phyloP scores from a whole-genome alignment of 2,113 vertebrate species.

The Corythaeola cristata region DNA sequence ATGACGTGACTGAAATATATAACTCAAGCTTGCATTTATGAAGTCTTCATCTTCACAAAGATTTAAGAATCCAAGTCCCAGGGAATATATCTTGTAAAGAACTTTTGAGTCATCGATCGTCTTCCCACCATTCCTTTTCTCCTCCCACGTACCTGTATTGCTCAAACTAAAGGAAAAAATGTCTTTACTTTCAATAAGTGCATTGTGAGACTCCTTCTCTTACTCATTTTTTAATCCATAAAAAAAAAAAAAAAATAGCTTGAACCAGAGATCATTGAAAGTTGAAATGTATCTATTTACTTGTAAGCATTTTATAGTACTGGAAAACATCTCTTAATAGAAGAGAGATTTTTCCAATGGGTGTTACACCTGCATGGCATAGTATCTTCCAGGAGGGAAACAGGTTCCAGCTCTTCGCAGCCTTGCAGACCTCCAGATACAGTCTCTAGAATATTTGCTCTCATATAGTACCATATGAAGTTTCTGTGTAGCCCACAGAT shows the following conservation, averaged over 20 bases:
- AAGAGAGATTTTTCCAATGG: background rate
- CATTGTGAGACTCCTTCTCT: background rate
- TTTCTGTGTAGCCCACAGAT: background rate
- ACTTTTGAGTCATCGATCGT: slow-evolving; percentile 64
- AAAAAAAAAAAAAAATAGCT: too few species aligned
- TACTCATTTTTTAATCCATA: background rate
- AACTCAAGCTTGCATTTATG: slow-evolving; percentile 1
- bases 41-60: slow-evolving; percentile 14
- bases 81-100: slow-evolving; percentile 36
- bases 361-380: background rate
- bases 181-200: slow-evolving; percentile 19
- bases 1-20: slow-evolving; percentile 7
- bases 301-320: background rate
- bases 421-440: background rate
- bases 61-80: slow-evolving; percentile 5
- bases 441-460: background rate
- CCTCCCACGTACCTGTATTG: slow-evolving; percentile 44
- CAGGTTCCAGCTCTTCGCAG: background rate
- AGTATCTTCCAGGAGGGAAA: background rate
- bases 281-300: background rate
- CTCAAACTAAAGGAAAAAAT: slow-evolving; percentile 29
- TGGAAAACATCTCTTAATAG: background rate
- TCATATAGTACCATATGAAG: background rate
- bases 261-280: background rate
- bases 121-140: slow-evolving; percentile 57